phyloP scores from a whole-genome alignment of 1,140 invertebrate genomes.

The Aphaenogaster rudis region DNA sequence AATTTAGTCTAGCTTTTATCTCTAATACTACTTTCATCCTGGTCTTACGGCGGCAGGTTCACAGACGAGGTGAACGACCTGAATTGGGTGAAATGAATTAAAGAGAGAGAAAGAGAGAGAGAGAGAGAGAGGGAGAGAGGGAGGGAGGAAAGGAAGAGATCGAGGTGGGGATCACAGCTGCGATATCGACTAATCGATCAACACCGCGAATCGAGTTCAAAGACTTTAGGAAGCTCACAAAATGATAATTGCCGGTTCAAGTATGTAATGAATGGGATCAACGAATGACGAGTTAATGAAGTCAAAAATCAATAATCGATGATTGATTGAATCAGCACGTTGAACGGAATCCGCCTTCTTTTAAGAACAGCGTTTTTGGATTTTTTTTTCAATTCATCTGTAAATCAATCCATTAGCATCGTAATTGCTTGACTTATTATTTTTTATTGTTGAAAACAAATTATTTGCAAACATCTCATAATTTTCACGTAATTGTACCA shows the following conservation, averaged over 20 bases:
- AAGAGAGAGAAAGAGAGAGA: conserved; percentile 19
- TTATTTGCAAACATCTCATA: not conserved
- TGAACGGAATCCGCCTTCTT: not conserved
- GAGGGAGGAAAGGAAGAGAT: not conserved
- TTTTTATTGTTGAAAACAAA: not conserved
- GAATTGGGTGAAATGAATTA: conserved; percentile 42
- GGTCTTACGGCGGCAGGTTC: conserved; percentile 1
- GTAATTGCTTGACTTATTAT: not conserved
- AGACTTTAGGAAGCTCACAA: conserved; percentile 38
- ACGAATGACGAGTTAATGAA: conserved; percentile 40
- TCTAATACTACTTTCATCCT: not conserved
- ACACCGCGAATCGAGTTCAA: conserved; percentile 31
- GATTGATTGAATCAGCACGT: conserved; percentile 38
- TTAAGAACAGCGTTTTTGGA: not conserved
- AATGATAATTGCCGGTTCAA: conserved; percentile 50
- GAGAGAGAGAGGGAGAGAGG: not conserved
- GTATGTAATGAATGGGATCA: conserved; percentile 25
- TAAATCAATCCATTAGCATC: not conserved
- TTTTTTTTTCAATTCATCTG: conserved; percentile 2
- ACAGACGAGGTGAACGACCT: conserved; percentile 40
- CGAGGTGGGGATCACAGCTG: not conserved
- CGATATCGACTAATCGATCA: conserved; percentile 45
- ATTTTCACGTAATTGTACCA: not conserved
- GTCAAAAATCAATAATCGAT: conserved; percentile 24
- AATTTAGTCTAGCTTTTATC: conserved; percentile 42